These are phyloP conservation scores for Todiramphus saurophagus DNA, from an alignment of 2,113 vertebrate species.

Conservation along the genomic window DNA sequence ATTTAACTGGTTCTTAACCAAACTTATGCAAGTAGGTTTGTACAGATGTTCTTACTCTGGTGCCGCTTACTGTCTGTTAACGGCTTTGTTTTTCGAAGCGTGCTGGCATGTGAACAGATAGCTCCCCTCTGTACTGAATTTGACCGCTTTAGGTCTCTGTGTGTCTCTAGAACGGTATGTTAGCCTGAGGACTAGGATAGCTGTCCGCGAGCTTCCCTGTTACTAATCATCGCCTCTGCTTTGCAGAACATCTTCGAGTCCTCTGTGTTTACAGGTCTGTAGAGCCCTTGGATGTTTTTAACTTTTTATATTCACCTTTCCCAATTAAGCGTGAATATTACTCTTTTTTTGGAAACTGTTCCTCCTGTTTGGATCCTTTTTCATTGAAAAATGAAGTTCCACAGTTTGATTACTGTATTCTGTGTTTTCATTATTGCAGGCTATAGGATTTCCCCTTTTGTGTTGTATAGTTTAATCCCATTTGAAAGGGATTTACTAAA, in stretches of 20 bases:
- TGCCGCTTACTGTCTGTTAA: background rate
- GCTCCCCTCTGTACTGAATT: background rate
- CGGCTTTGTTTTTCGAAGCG: background rate
- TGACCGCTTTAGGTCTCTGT: background rate
- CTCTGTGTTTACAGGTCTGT: conserved; percentile 8
- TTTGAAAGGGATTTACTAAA: background rate
- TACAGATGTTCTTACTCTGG: background rate
- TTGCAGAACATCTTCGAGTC: conserved; percentile 28
- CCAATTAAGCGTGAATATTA: background rate
- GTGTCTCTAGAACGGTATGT: background rate
- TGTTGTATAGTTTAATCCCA: background rate
- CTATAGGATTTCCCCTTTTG: background rate
- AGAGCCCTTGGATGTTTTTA: background rate
- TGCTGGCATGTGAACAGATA: background rate
- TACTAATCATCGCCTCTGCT: conserved; percentile 47
- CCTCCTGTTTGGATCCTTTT: background rate
- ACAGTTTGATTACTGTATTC: background rate
- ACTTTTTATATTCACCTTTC: background rate
- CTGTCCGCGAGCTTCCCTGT: background rate
- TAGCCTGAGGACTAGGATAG: background rate
- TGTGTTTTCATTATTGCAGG: background rate
- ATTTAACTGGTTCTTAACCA: background rate
- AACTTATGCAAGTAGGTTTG: background rate
- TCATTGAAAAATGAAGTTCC: background rate
- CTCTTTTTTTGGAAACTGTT: conserved; percentile 34